Base-by-base conservation (phyloP, 2,888 invertebrate species). In the Pammene aurita region DNA sequence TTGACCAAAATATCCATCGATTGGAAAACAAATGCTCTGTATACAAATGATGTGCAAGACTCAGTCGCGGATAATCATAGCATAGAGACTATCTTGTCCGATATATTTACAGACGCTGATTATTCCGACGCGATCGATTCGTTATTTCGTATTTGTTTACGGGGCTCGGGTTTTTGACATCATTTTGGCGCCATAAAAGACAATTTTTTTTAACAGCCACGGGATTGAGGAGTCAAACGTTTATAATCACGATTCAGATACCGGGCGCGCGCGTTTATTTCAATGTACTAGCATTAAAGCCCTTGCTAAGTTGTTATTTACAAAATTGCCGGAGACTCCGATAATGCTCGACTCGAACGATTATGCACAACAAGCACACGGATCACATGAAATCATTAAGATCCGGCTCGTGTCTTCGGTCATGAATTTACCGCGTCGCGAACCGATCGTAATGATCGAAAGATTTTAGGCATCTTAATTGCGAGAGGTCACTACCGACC, bases 111-210 rank as follows among this genome's bases (percentile, higher is more conserved):
- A 6, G 16, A 42, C 7, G 41, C 57, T 42, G 18, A 57, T 7
- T 41, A 57, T 42, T 57, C 41, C 4, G 57, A 57, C 41, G 57
- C 57, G 42, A 57, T 16, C 11, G 41, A 57, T 57, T 41, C n/a
- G n/a, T n/a, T n/a, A n/a, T n/a, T n/a, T n/a, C 38, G 9, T 18
- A 56, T 41, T 16, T 56, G 13, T 56, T 56, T 16, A 56, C 56
- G 41, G 41, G 56, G 56, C 56, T 56, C 56, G 56, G 16, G 5
- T 14, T 16, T 13, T 7, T 41, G 9, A 18, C 41, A 13, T 41
- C 57, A 4, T 57, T 56, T 41, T 42, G 42, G 57, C 57, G 42
- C 7, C 13, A 41, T 16, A 41, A 57, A 7, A 13, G 10, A 10
- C 14, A 41, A 16, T 57, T 14, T 13, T 57, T 16, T 57, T 57